These are phyloP conservation scores for Phenganax stokvisi DNA, from an alignment of 92 coral and sea anemone genomes.

Conservation along the genomic window DNA sequence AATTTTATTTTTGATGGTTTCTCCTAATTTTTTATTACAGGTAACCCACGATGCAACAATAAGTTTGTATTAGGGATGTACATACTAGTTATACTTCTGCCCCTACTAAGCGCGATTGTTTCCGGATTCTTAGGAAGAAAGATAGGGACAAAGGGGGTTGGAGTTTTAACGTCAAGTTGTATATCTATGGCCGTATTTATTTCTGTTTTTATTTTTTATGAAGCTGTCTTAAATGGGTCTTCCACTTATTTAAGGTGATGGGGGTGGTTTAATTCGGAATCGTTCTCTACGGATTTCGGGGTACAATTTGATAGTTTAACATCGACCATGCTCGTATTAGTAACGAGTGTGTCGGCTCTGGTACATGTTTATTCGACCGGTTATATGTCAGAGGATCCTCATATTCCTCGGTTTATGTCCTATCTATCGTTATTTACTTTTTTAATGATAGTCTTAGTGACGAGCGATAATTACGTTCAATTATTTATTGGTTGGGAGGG, in stretches of 20 bases:
- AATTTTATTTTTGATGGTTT: neutral
- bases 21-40: slow-evolving; percentile 20
- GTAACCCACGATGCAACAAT: slow-evolving; percentile 4
- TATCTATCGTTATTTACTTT: slow-evolving; percentile 73
- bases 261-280: slow-evolving; percentile 72
- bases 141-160: slow-evolving; percentile 23
- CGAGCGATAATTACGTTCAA: slow-evolving; percentile 71
- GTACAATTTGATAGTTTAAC: slow-evolving; percentile 63
- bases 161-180: neutral
- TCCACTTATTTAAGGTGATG: slow-evolving; percentile 63
- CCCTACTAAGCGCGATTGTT: slow-evolving; percentile 67
- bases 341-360: slow-evolving; percentile 58
- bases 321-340: slow-evolving; percentile 64
- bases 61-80: slow-evolving; percentile 19
- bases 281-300: slow-evolving; percentile 56
- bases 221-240: slow-evolving; percentile 60
- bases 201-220: slow-evolving; percentile 69
- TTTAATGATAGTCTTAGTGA: slow-evolving; percentile 72
- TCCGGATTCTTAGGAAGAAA: slow-evolving; percentile 69
- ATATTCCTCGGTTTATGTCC: slow-evolving; percentile 70
- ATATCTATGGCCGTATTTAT: neutral
- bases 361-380: slow-evolving; percentile 71
- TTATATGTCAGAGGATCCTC: slow-evolving; percentile 78
- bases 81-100: slow-evolving; percentile 60
- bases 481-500: slow-evolving; percentile 87